Conservation (phyloP, 2,888 invertebrate species). For the Ichneumoninae sp. region DNA sequence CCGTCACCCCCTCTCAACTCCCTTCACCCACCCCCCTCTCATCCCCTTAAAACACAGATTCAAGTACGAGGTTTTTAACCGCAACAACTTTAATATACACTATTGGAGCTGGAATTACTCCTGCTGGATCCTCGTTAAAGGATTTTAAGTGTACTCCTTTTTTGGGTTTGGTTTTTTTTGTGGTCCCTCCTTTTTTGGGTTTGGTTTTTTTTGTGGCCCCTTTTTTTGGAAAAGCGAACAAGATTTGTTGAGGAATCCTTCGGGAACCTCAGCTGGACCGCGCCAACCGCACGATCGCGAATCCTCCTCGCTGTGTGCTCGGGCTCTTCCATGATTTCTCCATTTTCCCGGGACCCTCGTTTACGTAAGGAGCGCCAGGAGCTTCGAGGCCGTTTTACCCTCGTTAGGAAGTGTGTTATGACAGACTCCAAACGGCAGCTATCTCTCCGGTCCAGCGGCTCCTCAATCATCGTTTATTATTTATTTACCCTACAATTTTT, state of each 20-base stretch:
- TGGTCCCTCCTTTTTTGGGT: too few relatives aligned
- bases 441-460: slow-evolving; percentile 27
- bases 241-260: slow-evolving; percentile 54
- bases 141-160: slow-evolving; percentile 79
- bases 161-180: too few relatives aligned
- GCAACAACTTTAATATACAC: too few relatives aligned
- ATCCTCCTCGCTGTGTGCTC: slow-evolving; percentile 7
- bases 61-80: slow-evolving; percentile 82
- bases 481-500: slow-evolving; percentile 44
- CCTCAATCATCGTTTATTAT: slow-evolving; percentile 52
- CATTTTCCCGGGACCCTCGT: slow-evolving; percentile 27
- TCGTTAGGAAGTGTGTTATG: slow-evolving; percentile 62
- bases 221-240: too few relatives aligned
- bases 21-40: too few relatives aligned
- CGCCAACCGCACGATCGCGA: slow-evolving; percentile 35
- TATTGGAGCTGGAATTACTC: slow-evolving; percentile 89
- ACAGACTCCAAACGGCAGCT: slow-evolving; percentile 57
- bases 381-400: slow-evolving; percentile 19
- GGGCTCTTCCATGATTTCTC: background rate
- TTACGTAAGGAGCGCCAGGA: slow-evolving; percentile 11
- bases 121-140: too few relatives aligned
- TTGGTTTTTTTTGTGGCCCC: too few relatives aligned
- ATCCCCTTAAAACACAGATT: slow-evolving; percentile 74
- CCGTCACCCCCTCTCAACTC: too few relatives aligned
- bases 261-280: slow-evolving; percentile 29